A percentile compares a stretch with the other conserved stretches of the same genome.
phyloP scores from a whole-genome alignment of 2,113 vertebrate species.

The Pheucticus melanocephalus region DNA sequence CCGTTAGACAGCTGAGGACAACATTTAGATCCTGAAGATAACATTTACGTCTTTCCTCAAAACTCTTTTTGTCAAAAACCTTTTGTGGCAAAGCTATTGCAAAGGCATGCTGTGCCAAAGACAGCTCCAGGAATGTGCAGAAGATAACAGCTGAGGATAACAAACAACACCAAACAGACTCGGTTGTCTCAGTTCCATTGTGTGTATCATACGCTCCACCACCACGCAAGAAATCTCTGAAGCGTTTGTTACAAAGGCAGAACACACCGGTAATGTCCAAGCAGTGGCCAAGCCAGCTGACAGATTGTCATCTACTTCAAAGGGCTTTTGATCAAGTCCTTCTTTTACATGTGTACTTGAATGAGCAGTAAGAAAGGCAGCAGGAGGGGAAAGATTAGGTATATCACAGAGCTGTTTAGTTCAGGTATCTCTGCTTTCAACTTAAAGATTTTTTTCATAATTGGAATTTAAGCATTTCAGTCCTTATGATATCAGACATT shows the following conservation, averaged over 20 bases:
- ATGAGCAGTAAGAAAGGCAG: neutral
- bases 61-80: neutral
- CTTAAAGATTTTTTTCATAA: conserved; percentile 2
- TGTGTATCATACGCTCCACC: accelerated
- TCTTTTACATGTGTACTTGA: neutral
- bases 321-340: neutral
- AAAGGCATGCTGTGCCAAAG: neutral
- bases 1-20: neutral
- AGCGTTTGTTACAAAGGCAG: neutral
- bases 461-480: neutral
- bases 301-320: neutral
- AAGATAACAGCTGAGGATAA: neutral
- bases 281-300: neutral
- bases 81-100: neutral
- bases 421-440: neutral
- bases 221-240: neutral
- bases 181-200: neutral
- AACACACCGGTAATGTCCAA: neutral
- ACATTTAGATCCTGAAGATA: neutral
- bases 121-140: neutral
- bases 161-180: neutral
- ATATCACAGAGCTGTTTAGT: neutral
- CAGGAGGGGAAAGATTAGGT: neutral
- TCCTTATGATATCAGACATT: neutral
- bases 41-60: neutral